Evolutionary conservation across 2,113 vertebrate species (phyloP).

Genomic region (Motacilla alba): DNA sequence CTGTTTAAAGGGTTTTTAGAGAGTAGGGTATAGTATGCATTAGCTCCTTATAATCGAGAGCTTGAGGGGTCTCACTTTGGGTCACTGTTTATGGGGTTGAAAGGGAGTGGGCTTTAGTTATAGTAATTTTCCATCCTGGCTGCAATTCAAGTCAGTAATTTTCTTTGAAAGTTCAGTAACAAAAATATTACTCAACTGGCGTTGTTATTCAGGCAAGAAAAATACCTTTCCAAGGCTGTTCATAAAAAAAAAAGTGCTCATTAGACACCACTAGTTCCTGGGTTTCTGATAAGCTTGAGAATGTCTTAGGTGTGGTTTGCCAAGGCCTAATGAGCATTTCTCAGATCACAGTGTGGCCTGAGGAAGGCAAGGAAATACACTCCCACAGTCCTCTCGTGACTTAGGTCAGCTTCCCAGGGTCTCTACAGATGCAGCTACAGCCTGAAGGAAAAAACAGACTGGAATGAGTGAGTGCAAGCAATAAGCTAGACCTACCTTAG

Average conservation of each 20-base stretch:
- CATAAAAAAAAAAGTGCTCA: not conserved
- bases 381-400: not conserved
- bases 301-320: not conserved
- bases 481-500: not conserved
- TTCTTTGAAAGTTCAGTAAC: not conserved
- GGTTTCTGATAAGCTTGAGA: not conserved
- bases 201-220: not conserved
- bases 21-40: not conserved
- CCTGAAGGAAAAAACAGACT: not conserved
- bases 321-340: not conserved
- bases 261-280: not conserved
- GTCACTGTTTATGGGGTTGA: not conserved
- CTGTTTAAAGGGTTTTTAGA: not conserved
- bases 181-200: not conserved
- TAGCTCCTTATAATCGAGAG: accelerated
- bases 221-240: not conserved
- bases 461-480: not conserved
- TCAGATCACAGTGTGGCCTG: not conserved
- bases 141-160: not conserved
- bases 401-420: not conserved
- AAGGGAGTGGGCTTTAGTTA: not conserved
- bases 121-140: not conserved
- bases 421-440: not conserved
- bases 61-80: not conserved
- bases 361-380: not conserved